These are phyloP conservation scores for Ormia ochracea DNA, from an alignment of 2,888 invertebrate species.

Conservation along the genomic window DNA sequence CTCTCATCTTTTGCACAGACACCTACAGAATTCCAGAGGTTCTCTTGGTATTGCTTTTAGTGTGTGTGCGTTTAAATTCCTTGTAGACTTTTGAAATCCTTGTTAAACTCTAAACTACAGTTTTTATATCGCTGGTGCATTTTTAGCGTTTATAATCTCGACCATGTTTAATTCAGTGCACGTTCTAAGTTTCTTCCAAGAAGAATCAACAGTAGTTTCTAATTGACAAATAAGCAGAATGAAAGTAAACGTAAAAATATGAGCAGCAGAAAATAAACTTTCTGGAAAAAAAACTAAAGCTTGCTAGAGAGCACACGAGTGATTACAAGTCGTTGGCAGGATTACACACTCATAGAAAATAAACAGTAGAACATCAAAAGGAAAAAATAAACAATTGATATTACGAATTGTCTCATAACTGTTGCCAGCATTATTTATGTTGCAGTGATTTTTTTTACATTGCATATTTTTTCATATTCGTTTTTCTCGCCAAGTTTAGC, in stretches of 20 bases:
- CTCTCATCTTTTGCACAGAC: too few relatives aligned
- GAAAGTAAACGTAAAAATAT: neutral
- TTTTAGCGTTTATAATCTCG: too few relatives aligned
- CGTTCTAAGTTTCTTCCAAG: neutral
- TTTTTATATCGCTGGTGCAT: too few relatives aligned
- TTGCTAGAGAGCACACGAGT: neutral
- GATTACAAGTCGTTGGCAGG: neutral
- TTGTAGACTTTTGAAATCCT: too few relatives aligned
- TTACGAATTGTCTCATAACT: neutral
- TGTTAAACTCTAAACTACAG: too few relatives aligned
- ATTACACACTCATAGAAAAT: neutral
- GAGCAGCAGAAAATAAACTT: neutral
- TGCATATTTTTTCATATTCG: too few relatives aligned
- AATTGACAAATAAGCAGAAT: neutral
- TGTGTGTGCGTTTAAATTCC: too few relatives aligned
- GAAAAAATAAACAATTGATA: neutral
- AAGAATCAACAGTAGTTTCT: neutral
- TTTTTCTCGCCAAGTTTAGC: too few relatives aligned
- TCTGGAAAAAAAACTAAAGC: neutral
- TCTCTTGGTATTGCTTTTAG: too few relatives aligned
- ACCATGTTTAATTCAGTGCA: neutral
- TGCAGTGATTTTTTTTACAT: too few relatives aligned
- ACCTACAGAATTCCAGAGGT: too few relatives aligned
- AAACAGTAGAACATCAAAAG: neutral
- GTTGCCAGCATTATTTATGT: too few relatives aligned